A percentile compares a stretch with the other conserved stretches of the same genome.
These are phyloP conservation scores for Oryctolagus cuniculus DNA, from an alignment of 2,113 vertebrate genomes.

Conservation along the genomic window DNA sequence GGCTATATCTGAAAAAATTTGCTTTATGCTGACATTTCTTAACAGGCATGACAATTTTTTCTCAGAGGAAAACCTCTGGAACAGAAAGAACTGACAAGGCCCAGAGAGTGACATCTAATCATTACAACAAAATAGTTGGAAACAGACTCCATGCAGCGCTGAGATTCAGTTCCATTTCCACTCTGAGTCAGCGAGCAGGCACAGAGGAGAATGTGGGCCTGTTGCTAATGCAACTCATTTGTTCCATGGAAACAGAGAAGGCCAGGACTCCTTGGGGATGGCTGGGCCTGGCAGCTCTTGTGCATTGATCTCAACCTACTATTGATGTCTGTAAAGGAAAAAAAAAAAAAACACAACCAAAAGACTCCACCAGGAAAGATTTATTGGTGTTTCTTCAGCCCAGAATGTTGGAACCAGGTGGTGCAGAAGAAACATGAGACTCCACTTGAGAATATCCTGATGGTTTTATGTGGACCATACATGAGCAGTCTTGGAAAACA, in stretches of 20 bases:
- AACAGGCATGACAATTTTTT: background rate
- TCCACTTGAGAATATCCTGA: background rate
- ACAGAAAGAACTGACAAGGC: background rate
- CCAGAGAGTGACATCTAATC: background rate
- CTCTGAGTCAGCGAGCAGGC: background rate
- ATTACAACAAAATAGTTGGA: background rate
- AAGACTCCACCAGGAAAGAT: background rate
- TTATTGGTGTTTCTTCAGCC: background rate
- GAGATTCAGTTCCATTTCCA: background rate
- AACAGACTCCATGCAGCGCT: background rate
- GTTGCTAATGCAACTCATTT: constrained; percentile 19
- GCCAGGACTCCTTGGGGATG: background rate
- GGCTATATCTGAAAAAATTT: background rate
- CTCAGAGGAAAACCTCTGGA: background rate
- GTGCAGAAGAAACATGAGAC: background rate
- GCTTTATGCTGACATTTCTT: background rate
- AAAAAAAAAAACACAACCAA: background rate
- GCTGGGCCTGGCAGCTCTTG: background rate
- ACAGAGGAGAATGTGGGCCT: background rate
- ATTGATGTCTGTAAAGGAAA: background rate
- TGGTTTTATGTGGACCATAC: background rate
- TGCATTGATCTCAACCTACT: background rate
- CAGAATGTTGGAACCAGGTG: background rate
- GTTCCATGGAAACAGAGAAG: constrained; percentile 31
- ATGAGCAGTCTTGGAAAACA: background rate